phyloP scores from a whole-genome alignment of 1,140 invertebrate genomes.

The Mercenaria mercenaria region DNA sequence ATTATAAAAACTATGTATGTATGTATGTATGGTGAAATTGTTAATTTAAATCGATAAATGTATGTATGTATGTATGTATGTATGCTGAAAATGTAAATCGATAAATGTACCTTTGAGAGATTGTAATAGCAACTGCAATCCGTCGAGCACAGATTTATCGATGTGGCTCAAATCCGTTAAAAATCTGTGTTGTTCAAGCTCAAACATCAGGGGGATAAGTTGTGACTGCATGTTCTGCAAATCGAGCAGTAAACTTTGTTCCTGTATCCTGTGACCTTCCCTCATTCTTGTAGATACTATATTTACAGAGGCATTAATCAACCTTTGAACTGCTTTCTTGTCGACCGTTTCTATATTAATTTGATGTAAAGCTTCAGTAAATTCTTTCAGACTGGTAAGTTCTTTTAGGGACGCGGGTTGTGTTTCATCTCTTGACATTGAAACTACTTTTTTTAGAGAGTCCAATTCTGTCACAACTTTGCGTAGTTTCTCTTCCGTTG shows the following conservation, averaged over 20 bases:
- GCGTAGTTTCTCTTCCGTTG: background rate
- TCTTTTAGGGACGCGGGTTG: background rate
- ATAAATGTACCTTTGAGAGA: background rate
- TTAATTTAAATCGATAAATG: too few relatives aligned
- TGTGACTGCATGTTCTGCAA: slow-evolving; percentile 7
- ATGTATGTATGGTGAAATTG: too few relatives aligned
- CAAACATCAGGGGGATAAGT: background rate
- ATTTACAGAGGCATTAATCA: background rate
- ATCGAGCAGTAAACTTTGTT: background rate
- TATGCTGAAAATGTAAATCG: too few relatives aligned
- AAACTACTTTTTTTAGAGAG: background rate
- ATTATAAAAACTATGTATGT: too few relatives aligned
- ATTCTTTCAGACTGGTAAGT: background rate
- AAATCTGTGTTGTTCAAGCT: background rate
- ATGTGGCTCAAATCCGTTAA: background rate
- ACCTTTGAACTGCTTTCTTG: background rate
- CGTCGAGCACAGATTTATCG: background rate
- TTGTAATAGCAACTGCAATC: background rate
- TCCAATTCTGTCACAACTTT: background rate
- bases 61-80: too few relatives aligned
- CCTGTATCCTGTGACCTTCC: background rate
- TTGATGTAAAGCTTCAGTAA: background rate
- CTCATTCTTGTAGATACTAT: background rate
- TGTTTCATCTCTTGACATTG: background rate
- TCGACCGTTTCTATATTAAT: background rate